Base-by-base conservation (phyloP, 2,113 vertebrate genomes). In the Hystrix cristata region DNA sequence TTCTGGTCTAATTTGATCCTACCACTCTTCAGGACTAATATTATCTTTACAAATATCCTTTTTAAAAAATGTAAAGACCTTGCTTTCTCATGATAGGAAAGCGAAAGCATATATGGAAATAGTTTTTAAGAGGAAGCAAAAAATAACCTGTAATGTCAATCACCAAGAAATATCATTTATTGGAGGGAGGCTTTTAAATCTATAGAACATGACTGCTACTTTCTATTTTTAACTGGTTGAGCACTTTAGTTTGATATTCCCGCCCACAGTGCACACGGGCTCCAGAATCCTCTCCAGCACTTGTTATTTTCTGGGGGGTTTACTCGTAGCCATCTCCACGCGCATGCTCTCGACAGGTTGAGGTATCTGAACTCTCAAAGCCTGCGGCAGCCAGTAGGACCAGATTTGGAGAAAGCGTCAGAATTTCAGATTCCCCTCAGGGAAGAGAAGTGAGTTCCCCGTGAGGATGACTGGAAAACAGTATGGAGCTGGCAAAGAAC, bases 241-340 rank as follows among this genome's bases (percentile, higher is more conserved):
- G 34, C 25, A 23, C 11, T 23, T 55, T 53, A 16, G 34, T 53
- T 51, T 5, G 31, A 34, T 10, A 8, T 23, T 48, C 46, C 46
- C 46, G 31, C 29, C 16, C 34, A 1, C 46, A 55, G 21, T 27
- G 5, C 27, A 21, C 79, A 38, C 11, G 82, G 38, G 16, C 82
- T 48, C 27, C 38, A 0, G 3, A 0, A 18, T 15, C 14, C 59
- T 46, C n/a, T 3, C 53, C 31, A 5, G 31, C 8, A 10, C 60
- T 31, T 27, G 43, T 18, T 62, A 78, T 27, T 51, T 62, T 18
- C 74, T 38, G 9, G 46, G 29, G 29, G 29, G 53, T 80, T 55
- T 31, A 46, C 43, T 13, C 55, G 21, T n/a, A n/a, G 11, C 21
- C 31, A 7, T 27, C 46, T 14, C 51, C 12, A 43, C 18, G 29